These are phyloP conservation scores for Trissonchulus sp. DNA, from an alignment of 2,888 invertebrate genomes.

Conservation along the genomic window DNA sequence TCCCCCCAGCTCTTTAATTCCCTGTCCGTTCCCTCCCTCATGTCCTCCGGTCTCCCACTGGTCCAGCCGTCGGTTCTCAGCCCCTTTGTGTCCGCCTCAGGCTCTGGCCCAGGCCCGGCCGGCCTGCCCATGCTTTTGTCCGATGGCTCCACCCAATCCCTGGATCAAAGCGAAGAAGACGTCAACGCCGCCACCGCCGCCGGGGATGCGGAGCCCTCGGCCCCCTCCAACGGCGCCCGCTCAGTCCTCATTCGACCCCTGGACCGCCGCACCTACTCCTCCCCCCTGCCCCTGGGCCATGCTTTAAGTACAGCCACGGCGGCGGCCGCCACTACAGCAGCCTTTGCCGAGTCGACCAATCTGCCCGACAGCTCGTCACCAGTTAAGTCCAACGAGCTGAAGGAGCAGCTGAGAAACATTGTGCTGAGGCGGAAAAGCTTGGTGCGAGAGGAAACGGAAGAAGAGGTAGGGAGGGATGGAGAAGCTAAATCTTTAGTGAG, in stretches of 20 bases:
- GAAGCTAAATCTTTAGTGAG: too few relatives aligned
- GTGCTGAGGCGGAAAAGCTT: constrained; percentile 42
- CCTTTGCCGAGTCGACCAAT: too few relatives aligned
- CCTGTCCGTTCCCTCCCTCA: background rate
- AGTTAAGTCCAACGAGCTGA: constrained; percentile 35
- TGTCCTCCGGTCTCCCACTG: background rate
- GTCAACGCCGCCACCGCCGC: background rate
- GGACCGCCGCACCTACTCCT: background rate
- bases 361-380: background rate
- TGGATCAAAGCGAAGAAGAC: background rate
- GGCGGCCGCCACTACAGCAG: constrained; percentile 10
- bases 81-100: background rate
- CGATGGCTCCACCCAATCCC: too few relatives aligned
- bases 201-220: background rate
- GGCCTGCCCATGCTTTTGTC: too few relatives aligned
- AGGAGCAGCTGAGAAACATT: constrained; percentile 47
- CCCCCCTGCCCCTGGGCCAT: constrained; percentile 37
- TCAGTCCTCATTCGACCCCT: background rate
- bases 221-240: background rate
- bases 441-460: constrained; percentile 50
- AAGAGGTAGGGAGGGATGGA: constrained; percentile 36
- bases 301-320: constrained; percentile 38
- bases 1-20: background rate
- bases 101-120: too few relatives aligned
- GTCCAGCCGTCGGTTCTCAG: background rate